Percentiles rank a stretch among this genome's conserved stretches.
phyloP scores from a whole-genome alignment of 2,797 vertebrate species.

The Chelidonichthys spinosus region DNA sequence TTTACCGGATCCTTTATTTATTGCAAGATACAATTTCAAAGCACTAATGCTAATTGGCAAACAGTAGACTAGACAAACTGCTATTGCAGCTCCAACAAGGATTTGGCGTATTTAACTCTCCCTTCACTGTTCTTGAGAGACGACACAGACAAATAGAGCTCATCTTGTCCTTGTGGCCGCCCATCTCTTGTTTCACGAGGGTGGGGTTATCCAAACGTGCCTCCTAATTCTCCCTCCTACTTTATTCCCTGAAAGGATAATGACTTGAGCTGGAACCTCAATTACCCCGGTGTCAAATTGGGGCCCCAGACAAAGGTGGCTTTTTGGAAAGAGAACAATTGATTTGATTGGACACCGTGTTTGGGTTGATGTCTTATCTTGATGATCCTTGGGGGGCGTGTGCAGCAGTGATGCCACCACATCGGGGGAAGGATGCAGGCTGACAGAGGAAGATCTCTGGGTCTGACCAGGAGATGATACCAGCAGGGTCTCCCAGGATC shows the following conservation, averaged over 20 bases:
- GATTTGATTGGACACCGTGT: slow-evolving; percentile 51
- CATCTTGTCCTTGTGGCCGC: background rate
- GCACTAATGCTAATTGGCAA: slow-evolving; percentile 5
- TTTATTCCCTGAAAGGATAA: slow-evolving; percentile 46
- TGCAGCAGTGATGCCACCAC: slow-evolving; percentile 9
- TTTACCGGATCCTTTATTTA: background rate
- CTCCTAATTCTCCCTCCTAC: slow-evolving; percentile 31
- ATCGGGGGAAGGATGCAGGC: background rate
- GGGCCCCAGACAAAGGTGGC: slow-evolving; percentile 23
- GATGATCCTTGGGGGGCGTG: slow-evolving; percentile 16
- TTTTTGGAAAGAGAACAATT: slow-evolving; percentile 43
- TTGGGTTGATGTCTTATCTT: slow-evolving; percentile 28
- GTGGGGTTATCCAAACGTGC: slow-evolving; percentile 7
- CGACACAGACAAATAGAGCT: background rate
- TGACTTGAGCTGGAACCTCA: slow-evolving; percentile 46
- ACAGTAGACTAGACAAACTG: background rate
- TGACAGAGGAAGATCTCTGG: slow-evolving; percentile 1
- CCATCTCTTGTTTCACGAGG: slow-evolving; percentile 4
- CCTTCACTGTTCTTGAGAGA: background rate
- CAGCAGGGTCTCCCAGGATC: slow-evolving; percentile 15
- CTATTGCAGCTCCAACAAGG: background rate
- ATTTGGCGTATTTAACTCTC: slow-evolving; percentile 25
- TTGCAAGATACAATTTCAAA: background rate
- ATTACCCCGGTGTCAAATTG: slow-evolving; percentile 47
- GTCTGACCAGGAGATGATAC: slow-evolving; percentile 26